These are phyloP conservation scores for Hyposoter dolosus DNA, from an alignment of 2,888 invertebrate species.

Conservation along the genomic window DNA sequence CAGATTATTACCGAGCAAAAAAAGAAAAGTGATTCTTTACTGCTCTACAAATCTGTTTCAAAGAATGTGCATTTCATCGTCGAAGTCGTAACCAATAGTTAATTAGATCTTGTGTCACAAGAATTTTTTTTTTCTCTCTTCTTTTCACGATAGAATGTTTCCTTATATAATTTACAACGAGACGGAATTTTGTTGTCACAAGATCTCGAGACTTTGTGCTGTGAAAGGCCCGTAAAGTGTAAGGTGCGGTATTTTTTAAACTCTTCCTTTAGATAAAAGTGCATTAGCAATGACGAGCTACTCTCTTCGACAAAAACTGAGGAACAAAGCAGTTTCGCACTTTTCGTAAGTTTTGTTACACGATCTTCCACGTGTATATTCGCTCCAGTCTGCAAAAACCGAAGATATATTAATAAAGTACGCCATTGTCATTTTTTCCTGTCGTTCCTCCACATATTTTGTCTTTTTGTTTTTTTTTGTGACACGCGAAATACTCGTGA, in stretches of 20 bases:
- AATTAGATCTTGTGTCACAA: neutral
- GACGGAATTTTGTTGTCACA: neutral
- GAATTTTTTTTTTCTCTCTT: neutral
- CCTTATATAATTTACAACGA: neutral
- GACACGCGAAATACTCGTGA: constrained; percentile 51
- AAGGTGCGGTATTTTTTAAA: constrained; percentile 9
- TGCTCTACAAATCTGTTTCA: neutral
- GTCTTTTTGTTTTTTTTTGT: constrained; percentile 25
- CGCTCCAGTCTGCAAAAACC: constrained; percentile 19
- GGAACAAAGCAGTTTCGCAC: neutral
- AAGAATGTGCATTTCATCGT: neutral
- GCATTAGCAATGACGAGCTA: constrained; percentile 35
- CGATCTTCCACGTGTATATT: neutral
- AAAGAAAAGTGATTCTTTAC: neutral
- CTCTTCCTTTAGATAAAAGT: constrained; percentile 12
- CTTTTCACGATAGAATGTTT: neutral
- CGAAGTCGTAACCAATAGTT: neutral
- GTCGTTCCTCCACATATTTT: neutral
- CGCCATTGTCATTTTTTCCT: neutral
- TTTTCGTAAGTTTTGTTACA: neutral
- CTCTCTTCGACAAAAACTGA: neutral
- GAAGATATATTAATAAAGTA: neutral
- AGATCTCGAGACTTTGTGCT: constrained; percentile 1
- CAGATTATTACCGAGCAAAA: neutral
- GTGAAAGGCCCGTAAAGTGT: constrained; percentile 3